Percentiles rank a stretch among this genome's conserved stretches.
These are phyloP conservation scores for Megathymus violae DNA, from an alignment of 1,140 invertebrate species.

Conservation along the genomic window DNA sequence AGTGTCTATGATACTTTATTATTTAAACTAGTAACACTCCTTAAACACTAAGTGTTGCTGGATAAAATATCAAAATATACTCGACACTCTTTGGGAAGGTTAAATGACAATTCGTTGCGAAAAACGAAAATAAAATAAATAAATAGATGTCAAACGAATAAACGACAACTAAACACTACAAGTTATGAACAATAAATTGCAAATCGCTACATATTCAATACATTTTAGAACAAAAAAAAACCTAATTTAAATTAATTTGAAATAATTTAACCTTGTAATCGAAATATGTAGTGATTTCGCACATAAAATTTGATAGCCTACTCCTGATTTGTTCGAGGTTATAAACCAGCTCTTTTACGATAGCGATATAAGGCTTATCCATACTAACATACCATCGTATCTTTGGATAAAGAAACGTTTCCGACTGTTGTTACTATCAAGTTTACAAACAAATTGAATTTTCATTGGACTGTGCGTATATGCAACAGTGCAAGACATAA, in stretches of 20 bases:
- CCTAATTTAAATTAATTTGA: constrained; percentile 10
- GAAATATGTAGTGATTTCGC: constrained; percentile 9
- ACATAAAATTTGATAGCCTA: constrained; percentile 14
- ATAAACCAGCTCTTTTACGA: constrained; percentile 2
- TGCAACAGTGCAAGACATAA: no score
- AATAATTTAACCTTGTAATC: not conserved
- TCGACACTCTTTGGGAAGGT: not conserved
- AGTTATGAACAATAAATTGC: constrained; percentile 52
- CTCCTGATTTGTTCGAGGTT: constrained; percentile 9
- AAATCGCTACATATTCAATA: constrained; percentile 33
- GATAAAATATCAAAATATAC: not conserved
- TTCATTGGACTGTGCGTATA: no score
- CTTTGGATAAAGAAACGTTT: no score
- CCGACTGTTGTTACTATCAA: no score
- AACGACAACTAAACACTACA: constrained; percentile 72
- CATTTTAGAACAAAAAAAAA: constrained; percentile 1
- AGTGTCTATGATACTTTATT: not conserved
- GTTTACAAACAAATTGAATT: no score
- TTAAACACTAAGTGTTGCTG: constrained; percentile 31
- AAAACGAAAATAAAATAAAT: constrained; percentile 72
- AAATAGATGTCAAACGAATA: constrained; percentile 76
- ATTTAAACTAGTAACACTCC: not conserved
- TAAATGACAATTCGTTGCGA: constrained; percentile 65
- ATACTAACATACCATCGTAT: no score
- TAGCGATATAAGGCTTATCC: not conserved